phyloP scores from a whole-genome alignment of 1,140 invertebrate genomes.

The Zaprionus capensis region DNA sequence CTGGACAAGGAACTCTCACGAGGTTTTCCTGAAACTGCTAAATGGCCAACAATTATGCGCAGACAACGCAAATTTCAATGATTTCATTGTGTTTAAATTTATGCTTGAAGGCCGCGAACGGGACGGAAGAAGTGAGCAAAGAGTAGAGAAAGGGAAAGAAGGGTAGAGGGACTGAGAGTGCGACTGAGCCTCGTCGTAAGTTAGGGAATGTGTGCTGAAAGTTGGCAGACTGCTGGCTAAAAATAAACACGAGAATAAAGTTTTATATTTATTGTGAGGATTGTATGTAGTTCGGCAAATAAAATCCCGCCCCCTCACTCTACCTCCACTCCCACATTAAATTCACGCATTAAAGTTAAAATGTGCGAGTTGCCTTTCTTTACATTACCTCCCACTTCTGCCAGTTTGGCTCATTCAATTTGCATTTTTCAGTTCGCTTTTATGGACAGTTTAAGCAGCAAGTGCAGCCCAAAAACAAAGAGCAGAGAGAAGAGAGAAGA shows the following conservation, averaged over 20 bases:
- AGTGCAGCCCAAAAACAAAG: conserved; percentile 29
- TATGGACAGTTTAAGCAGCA: conserved; percentile 49
- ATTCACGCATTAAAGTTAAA: conserved; percentile 44
- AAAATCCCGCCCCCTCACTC: conserved; percentile 7
- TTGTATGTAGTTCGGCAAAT: conserved; percentile 54
- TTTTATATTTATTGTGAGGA: conserved; percentile 70
- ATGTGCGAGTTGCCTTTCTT: conserved; percentile 3
- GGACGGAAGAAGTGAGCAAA: neutral
- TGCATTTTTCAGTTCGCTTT: conserved; percentile 74
- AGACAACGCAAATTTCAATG: conserved; percentile 68
- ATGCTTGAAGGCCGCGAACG: conserved; percentile 24
- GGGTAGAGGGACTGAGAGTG: conserved; percentile 9
- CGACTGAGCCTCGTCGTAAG: conserved; percentile 16
- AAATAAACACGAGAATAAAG: conserved; percentile 74
- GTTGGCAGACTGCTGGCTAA: conserved; percentile 63
- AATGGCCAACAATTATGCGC: conserved; percentile 71
- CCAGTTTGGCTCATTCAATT: conserved; percentile 57
- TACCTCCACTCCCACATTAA: conserved; percentile 6
- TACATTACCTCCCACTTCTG: no score
- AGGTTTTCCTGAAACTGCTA: conserved; percentile 36
- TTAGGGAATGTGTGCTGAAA: conserved; percentile 36
- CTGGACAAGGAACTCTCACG: conserved; percentile 6
- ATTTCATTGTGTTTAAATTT: conserved; percentile 68
- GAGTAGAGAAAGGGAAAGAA: neutral
- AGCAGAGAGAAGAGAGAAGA: neutral